These are phyloP conservation scores for Ailurus styani DNA, from an alignment of 2,113 vertebrate genomes.

Conservation along the genomic window DNA sequence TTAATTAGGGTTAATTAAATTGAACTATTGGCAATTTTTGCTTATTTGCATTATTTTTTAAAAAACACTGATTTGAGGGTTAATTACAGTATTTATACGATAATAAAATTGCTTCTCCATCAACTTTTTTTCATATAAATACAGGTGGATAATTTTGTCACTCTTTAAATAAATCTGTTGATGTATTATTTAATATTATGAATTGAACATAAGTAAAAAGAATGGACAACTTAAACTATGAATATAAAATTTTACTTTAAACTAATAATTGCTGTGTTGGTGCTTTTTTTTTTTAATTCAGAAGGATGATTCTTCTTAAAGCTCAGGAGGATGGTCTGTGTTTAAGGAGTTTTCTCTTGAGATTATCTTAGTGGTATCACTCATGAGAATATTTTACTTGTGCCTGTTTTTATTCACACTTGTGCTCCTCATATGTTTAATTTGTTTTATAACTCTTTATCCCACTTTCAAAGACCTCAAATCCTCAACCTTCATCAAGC, in stretches of 20 bases:
- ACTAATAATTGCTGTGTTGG: background rate
- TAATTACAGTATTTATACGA: constrained; percentile 51
- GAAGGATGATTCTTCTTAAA: background rate
- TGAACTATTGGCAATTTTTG: constrained; percentile 55
- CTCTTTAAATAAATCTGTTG: constrained; percentile 67
- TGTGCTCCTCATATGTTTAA: background rate
- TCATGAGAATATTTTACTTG: background rate
- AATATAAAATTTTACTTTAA: constrained; percentile 49
- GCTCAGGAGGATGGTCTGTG: background rate
- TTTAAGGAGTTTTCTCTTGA: background rate
- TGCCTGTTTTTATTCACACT: background rate
- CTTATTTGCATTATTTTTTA: constrained; percentile 58
- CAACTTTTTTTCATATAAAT: constrained; percentile 5
- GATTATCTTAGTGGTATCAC: background rate
- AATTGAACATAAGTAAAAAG: constrained; percentile 32
- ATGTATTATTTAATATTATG: constrained; percentile 55
- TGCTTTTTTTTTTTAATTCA: background rate
- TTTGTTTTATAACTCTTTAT: background rate
- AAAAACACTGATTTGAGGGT: constrained; percentile 50
- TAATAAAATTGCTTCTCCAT: constrained; percentile 49
- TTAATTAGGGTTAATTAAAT: constrained; percentile 66
- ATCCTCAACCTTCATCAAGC: background rate
- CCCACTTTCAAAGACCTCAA: background rate
- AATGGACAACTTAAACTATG: constrained; percentile 24
- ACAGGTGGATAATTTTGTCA: constrained; percentile 31